phyloP scores from a whole-genome alignment of 2,113 vertebrate species.

The Forbesichthys agassizii region DNA sequence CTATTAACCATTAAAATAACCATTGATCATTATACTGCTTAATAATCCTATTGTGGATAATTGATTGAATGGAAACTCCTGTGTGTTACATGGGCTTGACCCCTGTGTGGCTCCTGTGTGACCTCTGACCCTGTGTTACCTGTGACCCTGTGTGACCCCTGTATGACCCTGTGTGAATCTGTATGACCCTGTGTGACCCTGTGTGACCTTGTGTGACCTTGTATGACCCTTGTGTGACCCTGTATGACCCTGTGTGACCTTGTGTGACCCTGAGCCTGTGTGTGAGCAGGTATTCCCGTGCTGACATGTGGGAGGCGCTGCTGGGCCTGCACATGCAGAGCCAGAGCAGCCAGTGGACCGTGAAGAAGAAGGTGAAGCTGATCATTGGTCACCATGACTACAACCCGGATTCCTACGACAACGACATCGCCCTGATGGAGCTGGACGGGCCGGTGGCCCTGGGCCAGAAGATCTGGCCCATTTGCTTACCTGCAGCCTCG shows the following conservation, averaged over 20 bases:
- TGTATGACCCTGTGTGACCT: too few species aligned
- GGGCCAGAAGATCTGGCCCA: constrained; percentile 69
- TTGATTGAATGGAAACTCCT: too few species aligned
- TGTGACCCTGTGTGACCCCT: background rate
- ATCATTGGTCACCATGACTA: constrained; percentile 61
- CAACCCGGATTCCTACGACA: constrained; percentile 25
- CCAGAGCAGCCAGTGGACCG: constrained; percentile 37
- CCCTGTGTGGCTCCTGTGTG: background rate
- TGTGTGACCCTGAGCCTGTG: background rate
- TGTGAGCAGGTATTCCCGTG: constrained; percentile 49
- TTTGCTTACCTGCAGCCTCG: constrained; percentile 67
- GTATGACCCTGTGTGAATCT: too few species aligned
- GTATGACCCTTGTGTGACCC: too few species aligned
- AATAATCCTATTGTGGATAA: too few species aligned
- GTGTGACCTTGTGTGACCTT: too few species aligned
- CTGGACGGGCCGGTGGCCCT: constrained; percentile 57
- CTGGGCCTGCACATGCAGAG: constrained; percentile 82
- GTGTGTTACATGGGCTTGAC: too few species aligned
- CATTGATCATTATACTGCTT: too few species aligned
- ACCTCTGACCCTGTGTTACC: constrained; percentile 9
- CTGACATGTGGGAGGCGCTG: constrained; percentile 77
- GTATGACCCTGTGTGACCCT: too few species aligned
- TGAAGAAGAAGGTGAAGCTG: constrained; percentile 44
- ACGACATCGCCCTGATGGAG: constrained; percentile 76
- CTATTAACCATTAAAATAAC: too few species aligned